Base-by-base conservation (phyloP, 2,888 invertebrate species). In the Trichogramma dendrolimi region DNA sequence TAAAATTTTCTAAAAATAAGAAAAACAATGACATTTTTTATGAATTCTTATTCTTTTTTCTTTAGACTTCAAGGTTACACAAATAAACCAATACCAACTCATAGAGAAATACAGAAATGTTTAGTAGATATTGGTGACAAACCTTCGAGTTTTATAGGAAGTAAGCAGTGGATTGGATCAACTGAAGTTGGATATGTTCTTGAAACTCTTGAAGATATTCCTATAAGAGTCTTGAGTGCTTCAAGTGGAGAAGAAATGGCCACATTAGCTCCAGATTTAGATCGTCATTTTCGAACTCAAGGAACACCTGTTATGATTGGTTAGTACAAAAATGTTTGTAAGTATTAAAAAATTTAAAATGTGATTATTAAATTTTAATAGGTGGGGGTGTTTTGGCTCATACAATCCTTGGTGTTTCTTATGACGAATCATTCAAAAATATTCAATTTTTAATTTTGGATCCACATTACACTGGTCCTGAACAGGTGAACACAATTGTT, bases 241-340 rank as follows among this genome's bases (percentile, higher is more conserved):
- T 88, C 88, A 70, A 89, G 88, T 27, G 98, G 98, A 6, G 84
- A 86, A 43, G 96, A 98, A 71, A 80, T 98, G 78, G 83, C 85
- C 5, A 83, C 83, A 42, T 87, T 91, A 73, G 92, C 89, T 5
- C 85, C 91, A 40, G 92, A 95, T 74, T 81, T 99, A 66, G 83
- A 90, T 4, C 84, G 89, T 75, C 99, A 99, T 83, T 99, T 99
- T 77, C 85, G 90, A 71, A 90, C 86, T 51, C 90, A 95, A 73
- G 98, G 98, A 56, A 92, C 94, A 41, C 99, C 99, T 38, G 86
- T 99, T 62, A 99, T 99, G 99, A 97, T 99, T 71, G 99, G 97
- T 87, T 41, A 7, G 7, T 39, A 39, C 55, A 46, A 48, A 46
- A 52, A 42, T 40, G 7, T 58, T 4, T 52, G 8, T n/a, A 27